phyloP scores from a whole-genome alignment of 1,140 invertebrate genomes.

The Ptiloglossa arizonensis region DNA sequence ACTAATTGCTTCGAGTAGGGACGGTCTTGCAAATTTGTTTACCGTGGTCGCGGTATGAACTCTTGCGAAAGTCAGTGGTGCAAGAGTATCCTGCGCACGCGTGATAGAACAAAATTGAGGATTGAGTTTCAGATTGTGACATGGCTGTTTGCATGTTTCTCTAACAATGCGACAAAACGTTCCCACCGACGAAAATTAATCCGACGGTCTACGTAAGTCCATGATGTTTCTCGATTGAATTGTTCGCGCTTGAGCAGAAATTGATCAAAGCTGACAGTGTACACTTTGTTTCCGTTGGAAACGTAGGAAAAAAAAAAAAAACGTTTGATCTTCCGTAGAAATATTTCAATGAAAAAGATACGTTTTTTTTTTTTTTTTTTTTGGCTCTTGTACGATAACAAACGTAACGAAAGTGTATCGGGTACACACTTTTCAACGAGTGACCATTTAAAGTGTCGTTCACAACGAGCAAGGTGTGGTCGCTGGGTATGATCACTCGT shows the following conservation, averaged over 20 bases:
- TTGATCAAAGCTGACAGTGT: neutral
- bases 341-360: too few species aligned
- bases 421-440: neutral
- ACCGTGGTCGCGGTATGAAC: conserved; percentile 12
- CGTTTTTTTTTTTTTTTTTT: too few species aligned
- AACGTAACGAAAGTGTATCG: neutral
- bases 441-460: conserved; percentile 28
- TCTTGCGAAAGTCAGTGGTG: conserved; percentile 22
- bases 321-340: too few species aligned
- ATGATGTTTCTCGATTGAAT: neutral
- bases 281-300: neutral
- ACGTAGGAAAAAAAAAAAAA: too few species aligned
- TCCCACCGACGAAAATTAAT: neutral
- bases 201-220: too few species aligned
- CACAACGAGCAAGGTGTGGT: conserved; percentile 6
- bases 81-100: conserved; percentile 12
- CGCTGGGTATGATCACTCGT: neutral
- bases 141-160: neutral
- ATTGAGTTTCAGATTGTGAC: conserved; percentile 9
- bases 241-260: neutral
- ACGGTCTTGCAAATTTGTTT: conserved; percentile 61
- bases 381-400: too few species aligned
- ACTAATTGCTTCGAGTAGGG: conserved; percentile 44
- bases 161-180: neutral
- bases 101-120: conserved; percentile 4